Percentiles rank a stretch among this genome's conserved stretches.
Conservation (phyloP, 2,888 invertebrate species). For the Xestia sexstrigata region DNA sequence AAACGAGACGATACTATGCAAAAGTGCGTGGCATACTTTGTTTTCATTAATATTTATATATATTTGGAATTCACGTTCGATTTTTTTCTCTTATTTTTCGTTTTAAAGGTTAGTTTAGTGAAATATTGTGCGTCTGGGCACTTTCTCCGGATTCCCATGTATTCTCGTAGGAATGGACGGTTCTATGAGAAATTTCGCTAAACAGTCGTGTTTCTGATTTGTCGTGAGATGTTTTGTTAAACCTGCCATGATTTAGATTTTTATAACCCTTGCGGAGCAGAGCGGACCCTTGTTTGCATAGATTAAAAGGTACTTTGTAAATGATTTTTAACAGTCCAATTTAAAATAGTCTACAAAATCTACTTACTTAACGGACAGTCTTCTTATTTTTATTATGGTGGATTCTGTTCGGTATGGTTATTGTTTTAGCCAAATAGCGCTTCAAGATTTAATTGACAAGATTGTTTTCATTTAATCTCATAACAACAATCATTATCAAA, state of each 20-base stretch:
- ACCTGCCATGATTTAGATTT: neutral
- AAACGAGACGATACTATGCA: conserved; percentile 83
- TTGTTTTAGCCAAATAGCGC: neutral
- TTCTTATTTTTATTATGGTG: neutral
- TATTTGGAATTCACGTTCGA: conserved; percentile 77
- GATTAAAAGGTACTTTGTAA: neutral
- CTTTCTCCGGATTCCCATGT: conserved; percentile 64
- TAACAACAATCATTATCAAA: neutral
- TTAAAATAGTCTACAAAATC: neutral
- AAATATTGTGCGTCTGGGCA: conserved; percentile 50
- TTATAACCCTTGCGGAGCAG: neutral
- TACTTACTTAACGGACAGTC: neutral
- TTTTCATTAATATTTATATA: conserved; percentile 86
- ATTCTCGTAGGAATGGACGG: conserved; percentile 45
- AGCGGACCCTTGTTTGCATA: conserved; percentile 15
- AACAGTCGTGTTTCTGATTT: conserved; percentile 32
- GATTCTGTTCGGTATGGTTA: neutral
- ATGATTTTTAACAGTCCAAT: neutral
- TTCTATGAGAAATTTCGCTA: conserved; percentile 51
- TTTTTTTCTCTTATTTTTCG: conserved; percentile 66
- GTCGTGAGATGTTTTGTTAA: conserved; percentile 39
- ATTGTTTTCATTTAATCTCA: neutral
- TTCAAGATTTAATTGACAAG: neutral
- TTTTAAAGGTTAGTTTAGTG: conserved; percentile 72
- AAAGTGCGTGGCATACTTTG: conserved; percentile 84